phyloP scores from a whole-genome alignment of 2,888 invertebrate genomes.

The Drosophila aldrichi region DNA sequence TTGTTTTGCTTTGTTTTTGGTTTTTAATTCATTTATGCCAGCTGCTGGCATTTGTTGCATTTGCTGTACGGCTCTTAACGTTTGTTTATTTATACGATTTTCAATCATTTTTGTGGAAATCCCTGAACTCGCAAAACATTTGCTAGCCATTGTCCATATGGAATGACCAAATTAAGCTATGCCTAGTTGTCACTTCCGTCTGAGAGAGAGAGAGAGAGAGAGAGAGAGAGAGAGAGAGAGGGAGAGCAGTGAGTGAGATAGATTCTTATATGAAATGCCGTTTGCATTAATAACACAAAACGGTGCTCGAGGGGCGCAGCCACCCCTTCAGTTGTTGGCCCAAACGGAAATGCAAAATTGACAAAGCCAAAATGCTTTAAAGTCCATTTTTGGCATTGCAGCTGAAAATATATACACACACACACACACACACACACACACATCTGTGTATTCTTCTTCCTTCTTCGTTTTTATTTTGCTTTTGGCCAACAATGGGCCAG shows the following conservation, averaged over 20 bases:
- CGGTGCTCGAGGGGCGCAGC: constrained; percentile 37
- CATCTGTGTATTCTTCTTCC: too few relatives aligned
- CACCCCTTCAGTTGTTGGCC: constrained; percentile 15
- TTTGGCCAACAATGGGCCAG: constrained; percentile 46
- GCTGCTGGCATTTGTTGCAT: background rate
- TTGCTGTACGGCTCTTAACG: background rate
- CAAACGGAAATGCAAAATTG: constrained; percentile 72
- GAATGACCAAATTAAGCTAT: constrained; percentile 49
- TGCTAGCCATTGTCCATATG: constrained; percentile 36
- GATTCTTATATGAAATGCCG: constrained; percentile 22
- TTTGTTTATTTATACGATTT: constrained; percentile 30
- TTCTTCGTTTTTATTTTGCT: background rate
- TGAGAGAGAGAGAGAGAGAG: background rate
- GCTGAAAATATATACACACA: constrained; percentile 26
- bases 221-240: background rate
- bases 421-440: constrained; percentile 1
- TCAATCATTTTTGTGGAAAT: constrained; percentile 29
- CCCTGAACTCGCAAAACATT: constrained; percentile 36
- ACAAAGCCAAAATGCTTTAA: constrained; percentile 76
- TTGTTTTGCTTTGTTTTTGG: background rate
- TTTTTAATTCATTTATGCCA: constrained; percentile 5
- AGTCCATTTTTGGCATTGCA: constrained; percentile 64
- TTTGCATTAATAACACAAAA: constrained; percentile 61
- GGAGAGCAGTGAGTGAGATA: background rate
- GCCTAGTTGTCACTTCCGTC: constrained; percentile 53